These are phyloP conservation scores for Hypolimnas misippus DNA, from an alignment of 2,888 invertebrate species.

Conservation along the genomic window DNA sequence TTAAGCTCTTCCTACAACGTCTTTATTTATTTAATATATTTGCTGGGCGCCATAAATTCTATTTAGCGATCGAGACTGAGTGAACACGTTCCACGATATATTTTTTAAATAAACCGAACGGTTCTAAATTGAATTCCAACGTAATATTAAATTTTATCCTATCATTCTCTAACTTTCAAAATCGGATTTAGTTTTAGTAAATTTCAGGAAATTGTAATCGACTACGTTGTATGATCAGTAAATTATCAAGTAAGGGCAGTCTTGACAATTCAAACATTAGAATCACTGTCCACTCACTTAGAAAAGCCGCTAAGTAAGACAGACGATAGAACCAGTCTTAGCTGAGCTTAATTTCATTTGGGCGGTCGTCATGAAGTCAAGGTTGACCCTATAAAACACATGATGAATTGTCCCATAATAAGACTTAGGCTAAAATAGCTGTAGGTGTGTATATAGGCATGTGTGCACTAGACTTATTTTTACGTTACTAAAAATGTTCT, in stretches of 20 bases:
- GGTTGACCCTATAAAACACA: constrained; percentile 13
- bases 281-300: constrained; percentile 10
- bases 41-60: too few relatives aligned
- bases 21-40: too few relatives aligned
- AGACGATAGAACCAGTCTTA: constrained; percentile 23
- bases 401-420: constrained; percentile 20
- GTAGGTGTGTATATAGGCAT: not conserved
- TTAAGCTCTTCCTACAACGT: too few relatives aligned
- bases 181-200: not conserved
- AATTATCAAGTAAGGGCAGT: not conserved
- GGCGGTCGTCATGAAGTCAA: constrained; percentile 23
- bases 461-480: not conserved
- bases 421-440: not conserved
- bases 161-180: too few relatives aligned
- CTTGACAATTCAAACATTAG: not conserved
- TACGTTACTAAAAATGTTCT: not conserved
- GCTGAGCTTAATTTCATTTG: constrained; percentile 39
- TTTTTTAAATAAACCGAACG: too few relatives aligned
- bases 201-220: not conserved
- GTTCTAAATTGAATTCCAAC: too few relatives aligned
- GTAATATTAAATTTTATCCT: too few relatives aligned
- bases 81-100: too few relatives aligned
- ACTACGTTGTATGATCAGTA: not conserved
- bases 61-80: too few relatives aligned
- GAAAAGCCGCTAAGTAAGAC: constrained; percentile 26